Evolutionary conservation across 2,113 vertebrate species (phyloP).

Genomic region (Fulica atra): DNA sequence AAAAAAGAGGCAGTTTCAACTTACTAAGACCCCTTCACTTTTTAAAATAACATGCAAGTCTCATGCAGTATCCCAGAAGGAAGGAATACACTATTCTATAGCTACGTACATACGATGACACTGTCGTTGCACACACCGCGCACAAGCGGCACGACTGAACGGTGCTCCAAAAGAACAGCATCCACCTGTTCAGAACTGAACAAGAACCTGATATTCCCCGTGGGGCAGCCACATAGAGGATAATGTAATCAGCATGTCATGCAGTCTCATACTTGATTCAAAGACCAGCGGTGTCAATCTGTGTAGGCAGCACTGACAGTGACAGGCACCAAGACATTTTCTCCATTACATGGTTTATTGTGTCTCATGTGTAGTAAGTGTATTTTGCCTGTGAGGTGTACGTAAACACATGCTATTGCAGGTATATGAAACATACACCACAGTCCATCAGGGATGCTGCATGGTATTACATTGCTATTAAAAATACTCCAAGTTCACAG

Average conservation of each 20-base stretch:
- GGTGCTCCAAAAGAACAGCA: neutral
- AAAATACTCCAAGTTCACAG: neutral
- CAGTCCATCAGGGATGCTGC: conserved; percentile 16
- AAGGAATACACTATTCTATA: neutral
- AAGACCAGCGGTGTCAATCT: neutral
- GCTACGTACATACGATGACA: neutral
- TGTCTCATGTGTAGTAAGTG: neutral
- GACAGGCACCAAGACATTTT: neutral
- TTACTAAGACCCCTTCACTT: neutral
- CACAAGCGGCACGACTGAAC: neutral
- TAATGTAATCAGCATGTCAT: neutral
- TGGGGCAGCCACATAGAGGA: neutral
- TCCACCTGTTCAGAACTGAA: neutral
- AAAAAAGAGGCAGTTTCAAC: neutral
- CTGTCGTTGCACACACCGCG: neutral
- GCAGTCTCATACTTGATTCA: neutral
- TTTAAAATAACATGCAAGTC: neutral
- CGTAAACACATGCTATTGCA: neutral
- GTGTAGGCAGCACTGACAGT: neutral
- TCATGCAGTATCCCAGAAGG: conserved; percentile 43
- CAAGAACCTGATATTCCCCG: neutral
- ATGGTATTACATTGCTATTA: neutral
- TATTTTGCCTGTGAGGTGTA: neutral
- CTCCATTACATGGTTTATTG: neutral
- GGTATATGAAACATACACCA: neutral